Percentiles rank a stretch among this genome's conserved stretches.
phyloP scores from a whole-genome alignment of 2,888 invertebrate genomes.

The Drosophila quinaria region DNA sequence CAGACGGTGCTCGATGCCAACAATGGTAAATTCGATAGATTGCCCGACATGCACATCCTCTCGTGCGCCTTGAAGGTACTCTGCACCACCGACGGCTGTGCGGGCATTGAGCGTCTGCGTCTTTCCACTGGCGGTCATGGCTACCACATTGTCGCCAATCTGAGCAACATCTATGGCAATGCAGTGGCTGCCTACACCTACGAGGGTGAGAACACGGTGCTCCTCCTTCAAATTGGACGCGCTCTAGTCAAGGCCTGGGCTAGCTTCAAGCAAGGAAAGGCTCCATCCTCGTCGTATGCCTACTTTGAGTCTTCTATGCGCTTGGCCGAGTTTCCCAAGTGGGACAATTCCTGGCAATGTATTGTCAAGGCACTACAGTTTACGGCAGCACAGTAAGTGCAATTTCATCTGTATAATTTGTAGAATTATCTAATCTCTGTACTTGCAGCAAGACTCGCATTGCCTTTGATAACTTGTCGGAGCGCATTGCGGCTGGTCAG shows the following conservation, averaged over 20 bases:
- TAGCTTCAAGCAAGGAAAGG: conserved; percentile 87
- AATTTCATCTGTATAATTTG: rapidly evolving
- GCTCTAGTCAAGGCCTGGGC: conserved; percentile 93
- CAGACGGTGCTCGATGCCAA: conserved; percentile 92
- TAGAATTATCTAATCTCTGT: not conserved
- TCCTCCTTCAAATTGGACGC: conserved; percentile 94
- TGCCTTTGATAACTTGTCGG: conserved; percentile 90
- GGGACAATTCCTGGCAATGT: conserved; percentile 80
- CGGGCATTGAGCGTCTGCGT: conserved; percentile 93
- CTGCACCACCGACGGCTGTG: conserved; percentile 90
- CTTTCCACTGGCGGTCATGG: conserved; percentile 98
- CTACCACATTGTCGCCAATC: conserved; percentile 93
- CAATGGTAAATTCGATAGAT: conserved; percentile 91
- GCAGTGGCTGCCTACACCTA: conserved; percentile 96
- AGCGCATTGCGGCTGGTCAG: conserved; percentile 88
- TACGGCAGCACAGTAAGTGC: conserved; percentile 86
- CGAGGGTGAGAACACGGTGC: conserved; percentile 98
- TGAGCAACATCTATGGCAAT: conserved; percentile 93
- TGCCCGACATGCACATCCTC: conserved; percentile 94
- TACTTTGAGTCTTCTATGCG: conserved; percentile 87
- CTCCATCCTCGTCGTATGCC: conserved; percentile 89
- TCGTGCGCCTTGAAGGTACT: conserved; percentile 96
- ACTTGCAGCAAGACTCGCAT: conserved; percentile 89
- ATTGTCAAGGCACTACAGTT: conserved; percentile 86
- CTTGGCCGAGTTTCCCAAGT: conserved; percentile 63